Conservation (phyloP, 2,797 vertebrate species). For the Sebastes alutus region DNA sequence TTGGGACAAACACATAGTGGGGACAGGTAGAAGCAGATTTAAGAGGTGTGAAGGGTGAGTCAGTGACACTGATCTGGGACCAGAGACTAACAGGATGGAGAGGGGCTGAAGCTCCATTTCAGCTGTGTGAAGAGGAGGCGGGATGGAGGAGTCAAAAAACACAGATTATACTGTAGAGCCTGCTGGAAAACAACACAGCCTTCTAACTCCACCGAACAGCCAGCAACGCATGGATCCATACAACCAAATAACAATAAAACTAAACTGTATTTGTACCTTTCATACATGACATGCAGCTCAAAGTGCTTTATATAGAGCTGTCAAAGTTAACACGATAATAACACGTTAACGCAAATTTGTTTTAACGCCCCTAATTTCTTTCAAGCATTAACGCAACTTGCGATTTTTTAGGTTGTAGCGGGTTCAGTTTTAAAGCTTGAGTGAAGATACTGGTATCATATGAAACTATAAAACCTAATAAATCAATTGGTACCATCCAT, state of each 20-base stretch:
- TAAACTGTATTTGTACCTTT: background rate
- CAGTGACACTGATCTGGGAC: background rate
- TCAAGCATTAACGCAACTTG: too few relatives aligned
- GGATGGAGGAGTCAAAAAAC: background rate
- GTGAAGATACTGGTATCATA: too few relatives aligned
- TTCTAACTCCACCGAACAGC: background rate
- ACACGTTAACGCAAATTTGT: too few relatives aligned
- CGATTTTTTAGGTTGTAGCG: accelerated
- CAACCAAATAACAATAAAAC: background rate
- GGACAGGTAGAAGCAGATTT: background rate
- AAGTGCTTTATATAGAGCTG: background rate
- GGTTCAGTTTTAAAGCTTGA: too few relatives aligned
- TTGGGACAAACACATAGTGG: background rate
- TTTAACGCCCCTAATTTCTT: too few relatives aligned
- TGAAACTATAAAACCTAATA: too few relatives aligned
- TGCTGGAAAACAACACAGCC: background rate
- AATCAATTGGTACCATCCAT: too few relatives aligned
- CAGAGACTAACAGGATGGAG: background rate
- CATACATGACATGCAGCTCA: background rate
- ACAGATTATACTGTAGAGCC: background rate
- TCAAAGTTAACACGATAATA: too few relatives aligned
- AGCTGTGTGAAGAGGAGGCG: background rate
- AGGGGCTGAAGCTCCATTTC: background rate
- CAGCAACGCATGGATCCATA: background rate
- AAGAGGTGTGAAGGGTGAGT: background rate